A percentile compares a stretch with the other conserved stretches of the same genome.
phyloP scores from a whole-genome alignment of 2,113 vertebrate genomes.

The Centropus bengalensis region DNA sequence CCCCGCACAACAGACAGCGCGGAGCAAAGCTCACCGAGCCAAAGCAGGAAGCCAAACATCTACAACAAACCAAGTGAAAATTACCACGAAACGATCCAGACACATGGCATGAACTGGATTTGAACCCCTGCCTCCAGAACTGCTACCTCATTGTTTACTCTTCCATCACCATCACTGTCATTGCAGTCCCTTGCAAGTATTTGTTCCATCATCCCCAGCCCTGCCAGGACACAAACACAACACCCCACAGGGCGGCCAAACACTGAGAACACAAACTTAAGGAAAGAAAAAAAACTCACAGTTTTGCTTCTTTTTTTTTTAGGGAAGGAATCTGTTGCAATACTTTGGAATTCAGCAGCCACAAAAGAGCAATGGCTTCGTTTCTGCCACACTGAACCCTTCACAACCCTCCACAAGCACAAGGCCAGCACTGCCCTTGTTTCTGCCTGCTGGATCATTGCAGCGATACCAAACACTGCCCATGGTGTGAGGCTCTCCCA shows the following conservation, averaged over 20 bases:
- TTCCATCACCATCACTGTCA: background rate
- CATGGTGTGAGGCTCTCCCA: background rate
- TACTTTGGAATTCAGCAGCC: background rate
- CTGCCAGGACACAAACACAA: background rate
- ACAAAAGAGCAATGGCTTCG: background rate
- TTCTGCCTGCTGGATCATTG: background rate
- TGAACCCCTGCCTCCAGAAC: slow-evolving; percentile 14
- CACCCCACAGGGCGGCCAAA: background rate
- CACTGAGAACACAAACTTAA: background rate
- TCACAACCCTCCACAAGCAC: background rate
- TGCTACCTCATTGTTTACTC: slow-evolving; percentile 57
- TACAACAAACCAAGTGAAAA: slow-evolving; percentile 29
- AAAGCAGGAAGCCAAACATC: slow-evolving; percentile 56
- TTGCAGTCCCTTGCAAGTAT: background rate
- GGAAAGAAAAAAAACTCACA: background rate
- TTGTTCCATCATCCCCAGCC: slow-evolving; percentile 6
- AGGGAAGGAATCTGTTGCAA: background rate
- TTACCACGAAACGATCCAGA: background rate
- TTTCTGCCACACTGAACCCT: background rate
- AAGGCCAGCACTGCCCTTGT: background rate
- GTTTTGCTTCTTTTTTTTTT: accelerated
- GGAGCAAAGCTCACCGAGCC: background rate
- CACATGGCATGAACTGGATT: slow-evolving; percentile 27
- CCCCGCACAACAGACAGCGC: background rate
- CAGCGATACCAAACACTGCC: too few relatives aligned